Percentiles rank a stretch among this genome's conserved stretches.
These are phyloP conservation scores for Orussus abietinus DNA, from an alignment of 1,140 invertebrate species.

Conservation along the genomic window DNA sequence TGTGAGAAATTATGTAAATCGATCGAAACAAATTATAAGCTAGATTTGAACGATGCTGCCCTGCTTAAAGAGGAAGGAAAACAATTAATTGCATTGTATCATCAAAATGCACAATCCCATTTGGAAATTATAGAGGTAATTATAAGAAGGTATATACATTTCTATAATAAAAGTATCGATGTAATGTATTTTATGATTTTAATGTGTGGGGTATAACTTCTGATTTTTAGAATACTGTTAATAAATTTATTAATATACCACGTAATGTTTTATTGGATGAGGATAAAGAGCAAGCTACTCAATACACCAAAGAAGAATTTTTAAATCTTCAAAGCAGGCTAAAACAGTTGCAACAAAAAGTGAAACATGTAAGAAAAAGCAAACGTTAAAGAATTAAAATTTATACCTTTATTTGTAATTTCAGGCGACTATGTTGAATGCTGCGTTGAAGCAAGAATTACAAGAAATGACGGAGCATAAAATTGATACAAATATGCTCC, in stretches of 20 bases:
- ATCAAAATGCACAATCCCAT: conserved; percentile 16
- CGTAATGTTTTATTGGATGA: conserved; percentile 35
- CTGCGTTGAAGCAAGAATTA: conserved; percentile 33
- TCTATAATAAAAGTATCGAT: neutral
- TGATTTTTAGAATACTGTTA: conserved; percentile 27
- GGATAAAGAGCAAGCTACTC: conserved; percentile 32
- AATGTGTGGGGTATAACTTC: too few relatives aligned
- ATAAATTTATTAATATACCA: conserved; percentile 34
- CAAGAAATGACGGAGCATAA: conserved; percentile 23
- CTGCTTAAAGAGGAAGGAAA: conserved; percentile 23
- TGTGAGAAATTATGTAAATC: conserved; percentile 26
- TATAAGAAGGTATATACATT: conserved; percentile 5
- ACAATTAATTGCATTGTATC: conserved; percentile 27
- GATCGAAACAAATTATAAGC: conserved; percentile 24
- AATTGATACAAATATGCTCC: conserved; percentile 14
- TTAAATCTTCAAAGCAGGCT: conserved; percentile 21
- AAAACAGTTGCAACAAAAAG: conserved; percentile 29
- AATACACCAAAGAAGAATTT: conserved; percentile 33
- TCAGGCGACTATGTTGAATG: conserved; percentile 32
- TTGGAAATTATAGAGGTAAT: conserved; percentile 36
- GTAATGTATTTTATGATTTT: too few relatives aligned
- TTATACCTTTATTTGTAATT: conserved; percentile 15
- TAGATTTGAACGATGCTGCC: conserved; percentile 14
- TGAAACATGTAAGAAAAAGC: conserved; percentile 34
- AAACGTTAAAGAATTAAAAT: conserved; percentile 8